A percentile compares a stretch with the other conserved stretches of the same genome.
Conservation (phyloP, 2,888 invertebrate genomes). For the Mystacides longicornis region DNA sequence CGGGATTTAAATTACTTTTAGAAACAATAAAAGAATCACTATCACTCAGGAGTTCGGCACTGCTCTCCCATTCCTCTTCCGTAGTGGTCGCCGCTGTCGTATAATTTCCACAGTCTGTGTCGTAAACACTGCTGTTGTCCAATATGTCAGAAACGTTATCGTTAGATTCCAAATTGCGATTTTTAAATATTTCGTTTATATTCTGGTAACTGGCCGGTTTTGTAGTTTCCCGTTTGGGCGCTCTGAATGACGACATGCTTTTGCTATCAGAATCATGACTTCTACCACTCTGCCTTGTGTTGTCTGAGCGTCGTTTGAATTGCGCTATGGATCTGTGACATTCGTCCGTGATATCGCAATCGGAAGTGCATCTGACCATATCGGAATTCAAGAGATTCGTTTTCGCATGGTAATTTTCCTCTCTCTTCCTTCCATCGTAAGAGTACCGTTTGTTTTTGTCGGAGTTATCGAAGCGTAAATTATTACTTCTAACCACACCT, state of each 20-base stretch:
- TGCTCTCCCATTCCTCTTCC: conserved; percentile 44
- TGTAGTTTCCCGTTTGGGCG: neutral
- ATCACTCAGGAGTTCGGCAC: conserved; percentile 45
- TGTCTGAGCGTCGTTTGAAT: neutral
- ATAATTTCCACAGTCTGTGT: conserved; percentile 32
- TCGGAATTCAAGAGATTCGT: conserved; percentile 20
- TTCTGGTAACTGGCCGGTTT: neutral
- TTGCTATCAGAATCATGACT: neutral
- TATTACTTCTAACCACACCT: neutral
- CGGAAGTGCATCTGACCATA: conserved; percentile 23
- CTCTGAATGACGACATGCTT: neutral
- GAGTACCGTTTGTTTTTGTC: conserved; percentile 11
- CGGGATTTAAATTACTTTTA: neutral
- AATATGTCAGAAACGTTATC: conserved; percentile 6
- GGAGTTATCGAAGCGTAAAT: neutral
- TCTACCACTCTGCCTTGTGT: neutral
- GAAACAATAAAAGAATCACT: conserved; percentile 27
- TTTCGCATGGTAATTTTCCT: conserved; percentile 33
- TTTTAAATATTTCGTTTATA: neutral
- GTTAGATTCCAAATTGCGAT: neutral
- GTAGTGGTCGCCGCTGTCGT: conserved; percentile 38
- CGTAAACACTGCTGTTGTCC: conserved; percentile 28
- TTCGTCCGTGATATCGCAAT: conserved; percentile 24
- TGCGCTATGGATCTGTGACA: conserved; percentile 16
- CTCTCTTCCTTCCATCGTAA: conserved; percentile 12